Evolutionary conservation across 2,888 invertebrate species (phyloP).

Genomic region (Gastracanthus pulcherrimus): DNA sequence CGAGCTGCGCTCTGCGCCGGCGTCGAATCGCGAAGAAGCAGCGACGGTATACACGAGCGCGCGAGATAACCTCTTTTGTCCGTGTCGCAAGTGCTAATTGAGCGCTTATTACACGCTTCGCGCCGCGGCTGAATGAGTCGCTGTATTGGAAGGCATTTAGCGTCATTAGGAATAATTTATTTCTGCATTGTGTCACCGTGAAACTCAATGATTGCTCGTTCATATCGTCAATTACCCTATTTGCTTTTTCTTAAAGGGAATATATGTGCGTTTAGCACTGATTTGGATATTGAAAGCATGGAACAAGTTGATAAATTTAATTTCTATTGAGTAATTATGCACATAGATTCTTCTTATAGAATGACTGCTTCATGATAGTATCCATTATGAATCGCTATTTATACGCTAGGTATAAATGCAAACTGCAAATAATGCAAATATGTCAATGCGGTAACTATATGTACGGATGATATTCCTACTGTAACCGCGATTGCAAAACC

Average conservation of each 20-base stretch:
- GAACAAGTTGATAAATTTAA: too few relatives aligned
- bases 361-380: too few relatives aligned
- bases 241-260: too few relatives aligned
- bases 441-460: too few relatives aligned
- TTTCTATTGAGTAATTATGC: too few relatives aligned
- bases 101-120: background rate
- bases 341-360: too few relatives aligned
- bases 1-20: too few relatives aligned
- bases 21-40: too few relatives aligned
- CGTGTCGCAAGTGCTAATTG: background rate
- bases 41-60: too few relatives aligned
- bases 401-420: background rate
- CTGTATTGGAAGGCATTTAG: background rate
- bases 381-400: background rate
- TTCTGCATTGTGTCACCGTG: background rate
- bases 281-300: too few relatives aligned
- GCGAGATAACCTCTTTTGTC: background rate
- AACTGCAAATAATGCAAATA: conserved; percentile 1
- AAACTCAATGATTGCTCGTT: too few relatives aligned
- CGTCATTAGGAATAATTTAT: background rate
- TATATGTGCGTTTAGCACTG: too few relatives aligned
- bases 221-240: background rate
- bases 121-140: background rate
- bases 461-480: background rate
- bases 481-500: background rate